Conservation (phyloP, 2,113 vertebrate species). For the Tragelaphus buxtoni region DNA sequence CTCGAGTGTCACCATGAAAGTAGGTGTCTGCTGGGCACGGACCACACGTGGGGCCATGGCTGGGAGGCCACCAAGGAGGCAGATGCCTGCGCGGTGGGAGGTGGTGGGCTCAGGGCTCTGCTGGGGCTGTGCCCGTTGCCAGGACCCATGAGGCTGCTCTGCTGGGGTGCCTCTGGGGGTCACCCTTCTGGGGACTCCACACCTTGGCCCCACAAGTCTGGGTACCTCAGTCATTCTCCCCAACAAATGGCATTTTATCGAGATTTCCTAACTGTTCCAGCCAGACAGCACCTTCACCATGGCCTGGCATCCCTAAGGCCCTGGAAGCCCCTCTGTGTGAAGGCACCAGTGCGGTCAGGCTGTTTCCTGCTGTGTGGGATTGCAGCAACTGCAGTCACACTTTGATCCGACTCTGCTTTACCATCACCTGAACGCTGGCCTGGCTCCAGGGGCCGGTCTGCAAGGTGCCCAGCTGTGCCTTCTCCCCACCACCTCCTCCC, state of each 20-base stretch:
- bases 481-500: not conserved
- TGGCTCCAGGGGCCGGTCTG: not conserved
- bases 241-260: not conserved
- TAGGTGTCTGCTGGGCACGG: not conserved
- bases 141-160: not conserved
- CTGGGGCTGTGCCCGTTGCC: not conserved
- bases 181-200: not conserved
- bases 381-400: not conserved
- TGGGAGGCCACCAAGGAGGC: not conserved
- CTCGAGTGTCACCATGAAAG: rapidly evolving
- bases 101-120: not conserved
- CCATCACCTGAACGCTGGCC: rapidly evolving
- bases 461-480: rapidly evolving
- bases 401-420: not conserved
- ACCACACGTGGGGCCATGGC: not conserved
- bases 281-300: not conserved
- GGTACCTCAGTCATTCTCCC: rapidly evolving
- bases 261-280: not conserved
- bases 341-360: rapidly evolving
- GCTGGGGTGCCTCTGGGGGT: not conserved
- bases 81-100: rapidly evolving
- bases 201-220: not conserved
- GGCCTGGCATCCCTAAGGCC: not conserved
- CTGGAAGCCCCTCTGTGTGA: no score
- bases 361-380: not conserved